Evolutionary conservation across 1,140 invertebrate genomes (phyloP).

Genomic region (Physella acuta): DNA sequence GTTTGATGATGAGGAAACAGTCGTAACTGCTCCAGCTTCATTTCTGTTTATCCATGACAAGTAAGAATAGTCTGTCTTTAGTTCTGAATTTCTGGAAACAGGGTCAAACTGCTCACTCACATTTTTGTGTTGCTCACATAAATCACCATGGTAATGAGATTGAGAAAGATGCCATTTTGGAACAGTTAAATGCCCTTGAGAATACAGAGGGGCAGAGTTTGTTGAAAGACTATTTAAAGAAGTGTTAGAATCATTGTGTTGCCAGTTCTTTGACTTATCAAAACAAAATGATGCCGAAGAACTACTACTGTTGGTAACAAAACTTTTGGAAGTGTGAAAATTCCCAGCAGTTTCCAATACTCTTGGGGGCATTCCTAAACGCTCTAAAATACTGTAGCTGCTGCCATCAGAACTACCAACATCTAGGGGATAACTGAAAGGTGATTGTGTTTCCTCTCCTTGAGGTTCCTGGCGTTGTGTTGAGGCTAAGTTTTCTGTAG

Average conservation of each 20-base stretch:
- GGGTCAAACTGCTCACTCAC: too few species aligned
- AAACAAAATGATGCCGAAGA: not conserved
- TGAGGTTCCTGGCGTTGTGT: conserved; percentile 89
- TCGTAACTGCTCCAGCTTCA: not conserved
- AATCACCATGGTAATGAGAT: too few species aligned
- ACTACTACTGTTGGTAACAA: not conserved
- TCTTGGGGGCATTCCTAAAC: conserved; percentile 53
- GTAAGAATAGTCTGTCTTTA: too few species aligned
- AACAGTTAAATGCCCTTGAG: conserved; percentile 9
- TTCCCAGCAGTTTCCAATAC: conserved; percentile 20
- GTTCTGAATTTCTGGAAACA: too few species aligned
- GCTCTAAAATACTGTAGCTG: conserved; percentile 61
- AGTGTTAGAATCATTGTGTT: not conserved
- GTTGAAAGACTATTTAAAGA: not conserved
- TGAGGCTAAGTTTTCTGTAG: conserved; percentile 85
- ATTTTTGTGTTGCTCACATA: too few species aligned
- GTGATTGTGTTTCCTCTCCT: conserved; percentile 72
- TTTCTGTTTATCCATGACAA: too few species aligned
- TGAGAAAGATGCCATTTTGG: conserved; percentile 24
- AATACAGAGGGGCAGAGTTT: conserved; percentile 4
- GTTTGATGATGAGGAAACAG: not conserved
- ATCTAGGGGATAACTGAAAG: conserved; percentile 36
- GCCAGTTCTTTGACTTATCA: not conserved
- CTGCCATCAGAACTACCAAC: conserved; percentile 63
- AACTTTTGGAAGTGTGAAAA: not conserved